A percentile compares a stretch with the other conserved stretches of the same genome.
phyloP scores from a whole-genome alignment of 92 coral and sea anemone genomes.

The Muricea muricata region DNA sequence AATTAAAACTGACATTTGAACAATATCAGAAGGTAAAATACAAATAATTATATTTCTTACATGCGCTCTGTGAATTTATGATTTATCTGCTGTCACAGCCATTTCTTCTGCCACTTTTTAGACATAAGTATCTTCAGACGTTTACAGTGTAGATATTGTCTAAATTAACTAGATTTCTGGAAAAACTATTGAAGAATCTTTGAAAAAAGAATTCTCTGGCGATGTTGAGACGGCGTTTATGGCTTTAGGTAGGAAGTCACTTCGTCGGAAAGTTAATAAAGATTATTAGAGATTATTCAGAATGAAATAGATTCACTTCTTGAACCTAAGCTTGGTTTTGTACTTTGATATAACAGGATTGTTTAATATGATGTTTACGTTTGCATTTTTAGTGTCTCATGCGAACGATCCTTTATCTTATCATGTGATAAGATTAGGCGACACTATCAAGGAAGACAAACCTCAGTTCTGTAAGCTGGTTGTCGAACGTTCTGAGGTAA shows the following conservation, averaged over 20 bases:
- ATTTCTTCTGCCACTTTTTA: too few species aligned
- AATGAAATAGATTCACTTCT: too few species aligned
- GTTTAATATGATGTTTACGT: too few species aligned
- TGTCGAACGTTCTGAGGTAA: slow-evolving; percentile 39
- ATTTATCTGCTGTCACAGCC: too few species aligned
- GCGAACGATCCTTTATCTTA: slow-evolving; percentile 4
- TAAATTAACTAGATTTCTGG: slow-evolving; percentile 16
- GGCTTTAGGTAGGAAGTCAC: not conserved
- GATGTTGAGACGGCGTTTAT: slow-evolving; percentile 2
- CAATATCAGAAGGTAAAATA: slow-evolving; percentile 22
- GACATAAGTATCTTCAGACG: not conserved
- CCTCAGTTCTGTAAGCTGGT: slow-evolving; percentile 14
- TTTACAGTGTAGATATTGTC: too few species aligned
- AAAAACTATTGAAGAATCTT: slow-evolving; percentile 8
- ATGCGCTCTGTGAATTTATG: not conserved
- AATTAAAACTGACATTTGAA: slow-evolving; percentile 6
- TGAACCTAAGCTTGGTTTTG: too few species aligned
- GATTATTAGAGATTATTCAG: not conserved
- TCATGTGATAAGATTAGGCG: not conserved
- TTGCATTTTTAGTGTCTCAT: not conserved
- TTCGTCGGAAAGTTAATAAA: not conserved
- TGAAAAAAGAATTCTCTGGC: slow-evolving; percentile 27
- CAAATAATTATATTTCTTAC: not conserved
- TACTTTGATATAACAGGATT: too few species aligned
- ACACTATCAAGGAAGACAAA: slow-evolving; percentile 24